These are phyloP conservation scores for Acrobasis repandana DNA, from an alignment of 2,888 invertebrate species.

Conservation along the genomic window DNA sequence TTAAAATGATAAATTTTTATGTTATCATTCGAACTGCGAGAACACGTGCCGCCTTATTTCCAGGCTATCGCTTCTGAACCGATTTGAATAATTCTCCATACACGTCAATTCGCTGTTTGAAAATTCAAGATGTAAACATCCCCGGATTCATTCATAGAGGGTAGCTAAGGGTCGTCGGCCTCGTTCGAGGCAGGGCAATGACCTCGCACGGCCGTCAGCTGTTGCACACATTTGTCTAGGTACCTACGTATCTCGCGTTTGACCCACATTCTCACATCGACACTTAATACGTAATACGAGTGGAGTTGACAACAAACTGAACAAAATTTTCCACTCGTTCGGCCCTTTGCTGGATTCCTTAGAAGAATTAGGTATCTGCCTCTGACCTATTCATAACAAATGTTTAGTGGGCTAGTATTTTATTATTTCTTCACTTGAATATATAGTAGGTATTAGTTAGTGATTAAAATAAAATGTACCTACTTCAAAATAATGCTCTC, in stretches of 20 bases:
- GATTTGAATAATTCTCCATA: conserved; percentile 15
- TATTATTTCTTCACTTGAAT: no score
- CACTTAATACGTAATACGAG: conserved; percentile 33
- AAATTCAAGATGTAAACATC: conserved; percentile 37
- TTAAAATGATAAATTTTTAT: no score
- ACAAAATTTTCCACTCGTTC: conserved; percentile 47
- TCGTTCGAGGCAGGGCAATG: conserved; percentile 51
- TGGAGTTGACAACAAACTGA: conserved; percentile 30
- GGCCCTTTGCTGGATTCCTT: conserved; percentile 23
- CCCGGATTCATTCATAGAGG: conserved; percentile 47
- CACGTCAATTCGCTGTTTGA: conserved; percentile 12
- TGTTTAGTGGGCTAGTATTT: no score
- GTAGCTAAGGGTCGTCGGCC: conserved; percentile 53
- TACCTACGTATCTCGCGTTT: conserved; percentile 50
- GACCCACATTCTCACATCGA: conserved; percentile 58
- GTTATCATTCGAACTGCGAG: no score
- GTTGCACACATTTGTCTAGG: conserved; percentile 53
- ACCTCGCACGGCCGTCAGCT: conserved; percentile 59
- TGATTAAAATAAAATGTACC: no score
- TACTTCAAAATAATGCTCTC: no score
- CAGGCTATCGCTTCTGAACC: conserved; percentile 11
- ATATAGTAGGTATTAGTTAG: no score
- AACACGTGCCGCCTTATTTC: conserved; percentile 18
- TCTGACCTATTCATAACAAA: not conserved
- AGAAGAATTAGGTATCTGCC: not conserved